phyloP scores from a whole-genome alignment of 2,113 vertebrate species.

The Cacatua alba region DNA sequence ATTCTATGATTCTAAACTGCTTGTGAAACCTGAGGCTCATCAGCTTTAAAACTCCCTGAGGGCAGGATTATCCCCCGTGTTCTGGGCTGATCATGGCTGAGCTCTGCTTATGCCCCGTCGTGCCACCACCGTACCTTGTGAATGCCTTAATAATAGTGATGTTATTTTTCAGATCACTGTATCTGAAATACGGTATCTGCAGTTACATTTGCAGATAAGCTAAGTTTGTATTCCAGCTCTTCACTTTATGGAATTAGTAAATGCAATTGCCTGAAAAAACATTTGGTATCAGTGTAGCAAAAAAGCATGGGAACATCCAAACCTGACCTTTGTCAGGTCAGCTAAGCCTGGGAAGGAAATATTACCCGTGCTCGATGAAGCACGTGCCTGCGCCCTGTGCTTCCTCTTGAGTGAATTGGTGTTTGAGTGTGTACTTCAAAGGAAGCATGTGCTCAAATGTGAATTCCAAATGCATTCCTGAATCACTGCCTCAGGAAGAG shows the following conservation, averaged over 20 bases:
- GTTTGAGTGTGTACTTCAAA: not conserved
- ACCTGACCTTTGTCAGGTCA: not conserved
- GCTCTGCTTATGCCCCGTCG: not conserved
- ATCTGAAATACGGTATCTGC: not conserved
- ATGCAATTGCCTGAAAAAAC: not conserved
- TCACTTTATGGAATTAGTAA: accelerated
- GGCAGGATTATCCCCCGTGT: not conserved
- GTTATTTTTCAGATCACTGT: not conserved
- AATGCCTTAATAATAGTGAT: not conserved
- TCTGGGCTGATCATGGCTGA: not conserved
- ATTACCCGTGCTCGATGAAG: not conserved
- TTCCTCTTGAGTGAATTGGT: not conserved
- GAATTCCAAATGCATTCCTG: not conserved
- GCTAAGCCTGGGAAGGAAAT: not conserved
- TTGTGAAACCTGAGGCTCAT: no score
- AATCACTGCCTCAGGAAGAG: not conserved
- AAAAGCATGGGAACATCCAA: not conserved
- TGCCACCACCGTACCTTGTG: accelerated
- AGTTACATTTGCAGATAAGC: not conserved
- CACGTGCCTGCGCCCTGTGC: not conserved
- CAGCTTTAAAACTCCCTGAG: not conserved
- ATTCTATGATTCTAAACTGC: no score
- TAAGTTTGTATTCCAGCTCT: not conserved
- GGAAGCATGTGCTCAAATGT: not conserved
- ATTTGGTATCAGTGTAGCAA: not conserved